phyloP scores from a whole-genome alignment of 1,140 invertebrate species.

The Eupristina koningsbergeri region DNA sequence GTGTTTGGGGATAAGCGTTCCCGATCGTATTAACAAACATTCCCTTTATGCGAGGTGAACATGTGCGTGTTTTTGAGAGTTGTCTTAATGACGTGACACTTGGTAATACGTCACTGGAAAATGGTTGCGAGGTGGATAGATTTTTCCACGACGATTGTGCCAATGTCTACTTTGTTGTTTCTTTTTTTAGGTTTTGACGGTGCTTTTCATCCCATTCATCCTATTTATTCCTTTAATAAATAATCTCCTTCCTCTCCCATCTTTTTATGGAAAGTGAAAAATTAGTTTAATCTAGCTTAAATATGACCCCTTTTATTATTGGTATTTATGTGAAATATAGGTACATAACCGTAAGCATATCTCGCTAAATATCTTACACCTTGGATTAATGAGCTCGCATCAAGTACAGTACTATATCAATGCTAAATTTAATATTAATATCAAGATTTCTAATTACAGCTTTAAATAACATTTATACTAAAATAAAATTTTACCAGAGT shows the following conservation, averaged over 20 bases:
- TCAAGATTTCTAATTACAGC: not conserved
- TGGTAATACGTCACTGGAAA: not conserved
- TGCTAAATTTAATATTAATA: not conserved
- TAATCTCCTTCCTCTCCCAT: not conserved
- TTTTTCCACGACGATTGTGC: not conserved
- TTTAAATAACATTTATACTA: not conserved
- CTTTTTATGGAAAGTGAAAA: not conserved
- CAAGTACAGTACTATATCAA: not conserved
- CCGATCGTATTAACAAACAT: conserved; percentile 20
- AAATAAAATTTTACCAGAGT: not conserved
- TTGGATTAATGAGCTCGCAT: not conserved
- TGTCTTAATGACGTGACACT: not conserved
- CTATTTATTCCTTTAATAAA: not conserved
- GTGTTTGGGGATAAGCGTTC: not conserved
- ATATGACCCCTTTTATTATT: not conserved
- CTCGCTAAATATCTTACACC: not conserved
- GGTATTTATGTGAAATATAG: not conserved
- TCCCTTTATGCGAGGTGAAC: not conserved
- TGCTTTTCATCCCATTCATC: not conserved
- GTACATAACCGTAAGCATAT: not conserved
- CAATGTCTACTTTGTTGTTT: not conserved
- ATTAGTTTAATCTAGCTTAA: not conserved
- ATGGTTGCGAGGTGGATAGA: not conserved
- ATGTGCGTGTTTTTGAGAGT: not conserved
- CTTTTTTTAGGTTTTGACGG: not conserved